A percentile compares a stretch with the other conserved stretches of the same genome.
Evolutionary conservation across 1,140 invertebrate species (phyloP).

Genomic region (Zaprionus ghesquierei): DNA sequence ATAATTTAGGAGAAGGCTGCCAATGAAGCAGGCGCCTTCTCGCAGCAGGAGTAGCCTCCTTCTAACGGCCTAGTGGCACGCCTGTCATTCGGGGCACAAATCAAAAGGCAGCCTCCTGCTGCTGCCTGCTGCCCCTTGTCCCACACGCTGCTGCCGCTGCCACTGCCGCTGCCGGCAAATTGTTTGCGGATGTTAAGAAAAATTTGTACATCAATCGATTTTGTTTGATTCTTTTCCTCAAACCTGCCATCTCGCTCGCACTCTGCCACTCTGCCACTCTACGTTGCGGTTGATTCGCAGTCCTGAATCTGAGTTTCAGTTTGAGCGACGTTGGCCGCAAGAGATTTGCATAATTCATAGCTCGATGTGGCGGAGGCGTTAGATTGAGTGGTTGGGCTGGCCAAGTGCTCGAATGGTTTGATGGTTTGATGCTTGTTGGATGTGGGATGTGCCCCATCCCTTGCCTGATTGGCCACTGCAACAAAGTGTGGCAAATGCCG

Average conservation of each 20-base stretch:
- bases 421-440: background rate
- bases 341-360: slow-evolving; percentile 79
- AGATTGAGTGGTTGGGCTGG: slow-evolving; percentile 57
- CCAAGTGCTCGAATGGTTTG: background rate
- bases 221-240: slow-evolving; percentile 67
- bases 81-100: slow-evolving; percentile 68
- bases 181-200: slow-evolving; percentile 77
- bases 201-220: slow-evolving; percentile 81
- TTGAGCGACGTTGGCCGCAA: slow-evolving; percentile 60
- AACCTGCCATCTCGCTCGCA: background rate
- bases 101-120: slow-evolving; percentile 56
- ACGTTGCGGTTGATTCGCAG: background rate
- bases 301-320: slow-evolving; percentile 10
- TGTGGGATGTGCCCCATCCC: background rate
- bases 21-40: slow-evolving; percentile 40
- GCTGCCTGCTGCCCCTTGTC: background rate
- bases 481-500: background rate
- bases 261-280: background rate
- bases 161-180: slow-evolving; percentile 35
- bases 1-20: slow-evolving; percentile 75
- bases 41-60: slow-evolving; percentile 4
- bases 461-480: background rate
- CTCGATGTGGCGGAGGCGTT: slow-evolving; percentile 44
- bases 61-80: background rate
- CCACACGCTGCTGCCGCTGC: background rate